Evolutionary conservation across 2,888 invertebrate genomes (phyloP), one percentile per base, ranked within the genome.

Genomic region (Pasiphila rectangulata): DNA sequence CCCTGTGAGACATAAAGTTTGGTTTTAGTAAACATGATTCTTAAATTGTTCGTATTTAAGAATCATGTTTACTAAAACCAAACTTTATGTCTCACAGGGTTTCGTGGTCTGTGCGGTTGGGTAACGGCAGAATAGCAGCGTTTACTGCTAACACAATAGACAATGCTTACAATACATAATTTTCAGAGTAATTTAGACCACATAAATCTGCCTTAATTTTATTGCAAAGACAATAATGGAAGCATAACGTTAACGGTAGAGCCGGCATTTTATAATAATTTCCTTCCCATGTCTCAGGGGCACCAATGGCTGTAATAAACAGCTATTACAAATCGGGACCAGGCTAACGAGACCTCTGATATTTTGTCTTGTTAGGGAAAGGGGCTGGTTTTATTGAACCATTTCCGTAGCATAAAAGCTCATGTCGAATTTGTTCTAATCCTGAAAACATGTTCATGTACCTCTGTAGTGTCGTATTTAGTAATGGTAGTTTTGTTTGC

Each of bases 251-350:
- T 41, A 48, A 44, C 39, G 39, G 49, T 54, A 56, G 57, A 56
- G 48, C 42, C 45, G 15, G 50, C 40, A 43, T 60, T 63, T 61
- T 61, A 59, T 58, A 62, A 56, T 57, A 61, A 67, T 59, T 61
- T 59, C 50, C 57, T 57, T 29, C 3, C 49, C 54, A 56, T 60
- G 59, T 50, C 56, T 52, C 52, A 23, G 48, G 20, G 44, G 40
- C 39, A 38, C 53, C 50, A 17, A 36, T 20, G 19, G 56, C 55
- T 59, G 56, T 61, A 63, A 67, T 67, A 65, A 65, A 67, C 59
- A 62, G 52, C 53, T 43, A 57, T 64, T 63, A 59, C 41, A 21
- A 40, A 46, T 53, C 29, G 4, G 24, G 35, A 23, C 65, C 64
- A 61, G 35, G 19, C 12, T 51, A 54, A 48, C 17, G 25, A 48